Evolutionary conservation across 2,888 invertebrate genomes (phyloP).

Genomic region (Auanema freiburgensis): DNA sequence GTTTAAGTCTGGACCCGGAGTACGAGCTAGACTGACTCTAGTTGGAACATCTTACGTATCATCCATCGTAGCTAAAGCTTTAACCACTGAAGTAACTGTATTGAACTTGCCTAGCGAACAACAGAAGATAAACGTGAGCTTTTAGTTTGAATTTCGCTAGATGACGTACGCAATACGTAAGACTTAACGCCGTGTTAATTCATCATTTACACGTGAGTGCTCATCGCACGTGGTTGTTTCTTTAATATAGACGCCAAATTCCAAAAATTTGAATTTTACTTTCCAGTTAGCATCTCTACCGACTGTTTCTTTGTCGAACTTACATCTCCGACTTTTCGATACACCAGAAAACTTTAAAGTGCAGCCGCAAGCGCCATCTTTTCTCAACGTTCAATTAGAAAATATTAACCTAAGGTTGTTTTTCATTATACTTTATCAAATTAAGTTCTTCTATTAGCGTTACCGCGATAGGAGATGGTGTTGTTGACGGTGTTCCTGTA

Average conservation of each 20-base stretch:
- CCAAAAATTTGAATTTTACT: no score
- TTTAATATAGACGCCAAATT: no score
- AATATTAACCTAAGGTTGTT: constrained; percentile 12
- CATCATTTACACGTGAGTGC: no score
- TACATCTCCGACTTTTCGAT: constrained; percentile 14
- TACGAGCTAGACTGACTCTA: constrained; percentile 48
- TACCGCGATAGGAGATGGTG: constrained; percentile 11
- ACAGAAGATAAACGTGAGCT: constrained; percentile 8
- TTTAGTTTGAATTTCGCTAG: neutral
- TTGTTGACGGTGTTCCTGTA: constrained; percentile 6
- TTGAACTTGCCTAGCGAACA: constrained; percentile 4
- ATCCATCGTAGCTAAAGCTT: constrained; percentile 42
- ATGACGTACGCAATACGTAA: no score
- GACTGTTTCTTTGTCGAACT: constrained; percentile 10
- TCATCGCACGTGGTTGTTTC: no score
- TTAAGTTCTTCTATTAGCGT: constrained; percentile 14
- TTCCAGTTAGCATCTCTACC: constrained; percentile 15
- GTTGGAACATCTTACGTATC: constrained; percentile 54
- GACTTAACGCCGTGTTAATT: no score
- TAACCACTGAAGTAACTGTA: constrained; percentile 36
- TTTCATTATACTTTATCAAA: no score
- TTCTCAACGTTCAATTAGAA: constrained; percentile 5
- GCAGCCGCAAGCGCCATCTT: constrained; percentile 9
- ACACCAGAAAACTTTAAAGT: constrained; percentile 14
- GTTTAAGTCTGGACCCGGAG: constrained; percentile 51